Evolutionary conservation across 2,113 vertebrate species (phyloP), one percentile per base, ranked within the genome.

Genomic region (Capreolus pygargus): DNA sequence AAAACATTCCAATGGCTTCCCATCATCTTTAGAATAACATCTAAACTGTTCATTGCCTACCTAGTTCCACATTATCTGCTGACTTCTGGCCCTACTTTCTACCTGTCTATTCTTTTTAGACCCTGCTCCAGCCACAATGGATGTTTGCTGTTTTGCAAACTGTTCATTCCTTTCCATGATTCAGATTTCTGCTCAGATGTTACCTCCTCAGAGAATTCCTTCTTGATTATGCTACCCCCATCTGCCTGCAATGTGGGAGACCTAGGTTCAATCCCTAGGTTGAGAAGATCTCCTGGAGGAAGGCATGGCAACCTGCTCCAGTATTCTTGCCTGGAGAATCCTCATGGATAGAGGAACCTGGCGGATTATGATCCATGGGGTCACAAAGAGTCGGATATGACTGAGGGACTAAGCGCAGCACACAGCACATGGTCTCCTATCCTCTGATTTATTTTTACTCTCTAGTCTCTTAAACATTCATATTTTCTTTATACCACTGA

Each of bases 201-300:
- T 5, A 76, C 45, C 7, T 76, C 43, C 76, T 83, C 52, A 74
- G 90, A 60, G 43, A 86, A 55, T 45, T 45, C 3, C n/a, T 86
- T 84, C 50, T 76, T 91, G 16, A 60, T 47, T 39, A n/a, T 95
- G n/a, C 23, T 97, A 55, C n/a, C 61, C 7, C 19, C 9, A 23
- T 39, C 36, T 39, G 67, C 67, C n/a, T 70, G 67, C n/a, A 70
- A 1, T 23, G n/a, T 0, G 0, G n/a, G 67, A 36, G 19, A 70
- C n/a, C 67, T 23, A 2, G n/a, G n/a, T 70, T 39, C 5, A 0
- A 11, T 70, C 5, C 0, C n/a, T 70, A 19, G n/a, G n/a, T 39
- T 70, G 64, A 19, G 64, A 36, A 39, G 67, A 70, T 39, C 67
- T 70, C 67, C 67, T 70, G n/a, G 67, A 39, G 33, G 19, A 23